Conservation (phyloP, 2,113 vertebrate genomes). For the Tragelaphus scriptus region DNA sequence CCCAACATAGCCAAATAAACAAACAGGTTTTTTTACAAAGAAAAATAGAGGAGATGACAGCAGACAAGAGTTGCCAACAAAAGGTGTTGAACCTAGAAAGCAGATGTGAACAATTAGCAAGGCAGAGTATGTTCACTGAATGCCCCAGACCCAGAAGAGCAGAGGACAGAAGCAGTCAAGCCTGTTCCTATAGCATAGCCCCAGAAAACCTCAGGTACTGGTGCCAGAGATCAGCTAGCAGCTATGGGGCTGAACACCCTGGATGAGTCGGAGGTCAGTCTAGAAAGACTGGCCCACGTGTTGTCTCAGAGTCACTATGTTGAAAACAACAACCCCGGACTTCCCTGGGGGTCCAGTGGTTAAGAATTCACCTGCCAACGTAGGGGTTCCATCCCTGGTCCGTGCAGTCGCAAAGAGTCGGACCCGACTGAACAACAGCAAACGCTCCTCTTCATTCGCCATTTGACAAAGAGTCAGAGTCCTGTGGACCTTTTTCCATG, state of each 20-base stretch:
- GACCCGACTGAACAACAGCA: not conserved
- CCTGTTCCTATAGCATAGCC: too few relatives aligned
- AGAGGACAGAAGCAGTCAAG: not conserved
- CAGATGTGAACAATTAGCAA: not conserved
- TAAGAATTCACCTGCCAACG: rapidly evolving
- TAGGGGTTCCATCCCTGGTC: not conserved
- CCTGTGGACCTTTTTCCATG: not conserved
- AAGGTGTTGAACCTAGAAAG: too few relatives aligned
- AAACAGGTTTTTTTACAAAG: not conserved
- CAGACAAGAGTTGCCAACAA: too few relatives aligned
- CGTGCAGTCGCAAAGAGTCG: rapidly evolving
- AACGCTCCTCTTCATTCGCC: not conserved
- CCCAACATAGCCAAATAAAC: rapidly evolving
- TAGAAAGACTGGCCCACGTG: not conserved
- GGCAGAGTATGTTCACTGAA: not conserved
- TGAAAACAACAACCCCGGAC: rapidly evolving
- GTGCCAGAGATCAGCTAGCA: rapidly evolving
- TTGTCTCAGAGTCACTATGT: not conserved
- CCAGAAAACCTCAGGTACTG: not conserved
- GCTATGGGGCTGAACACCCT: not conserved
- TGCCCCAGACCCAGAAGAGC: too few relatives aligned
- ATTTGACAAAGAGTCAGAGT: not conserved
- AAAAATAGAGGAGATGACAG: not conserved
- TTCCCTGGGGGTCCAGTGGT: not conserved
- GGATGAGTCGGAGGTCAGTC: not conserved